Evolutionary conservation across 2,888 invertebrate species (phyloP).

Genomic region (Lasioglossum vierecki): DNA sequence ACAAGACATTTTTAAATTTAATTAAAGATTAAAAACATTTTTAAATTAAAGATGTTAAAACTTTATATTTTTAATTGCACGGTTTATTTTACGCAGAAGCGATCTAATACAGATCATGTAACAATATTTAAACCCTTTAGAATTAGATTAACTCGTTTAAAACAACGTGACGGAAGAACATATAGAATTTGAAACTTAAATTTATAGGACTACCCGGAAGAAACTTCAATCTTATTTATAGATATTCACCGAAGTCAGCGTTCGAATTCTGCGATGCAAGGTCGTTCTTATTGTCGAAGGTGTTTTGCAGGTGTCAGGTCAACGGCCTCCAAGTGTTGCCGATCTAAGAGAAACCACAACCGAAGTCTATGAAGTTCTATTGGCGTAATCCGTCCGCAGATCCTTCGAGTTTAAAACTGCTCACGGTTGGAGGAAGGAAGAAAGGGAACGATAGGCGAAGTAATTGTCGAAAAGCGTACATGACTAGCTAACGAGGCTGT

Average conservation of each 20-base stretch:
- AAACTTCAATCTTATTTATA: not conserved
- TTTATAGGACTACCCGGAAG: not conserved
- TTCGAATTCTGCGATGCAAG: slow-evolving; percentile 39
- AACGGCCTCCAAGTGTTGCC: not conserved
- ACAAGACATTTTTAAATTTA: too few species aligned
- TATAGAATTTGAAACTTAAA: not conserved
- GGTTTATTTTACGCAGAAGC: too few species aligned
- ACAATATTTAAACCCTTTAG: too few species aligned
- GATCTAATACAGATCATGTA: not conserved
- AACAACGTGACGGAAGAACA: not conserved
- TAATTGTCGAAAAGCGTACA: slow-evolving; percentile 11
- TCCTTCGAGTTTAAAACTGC: not conserved
- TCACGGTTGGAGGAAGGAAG: not conserved
- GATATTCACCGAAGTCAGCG: not conserved
- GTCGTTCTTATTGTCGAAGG: slow-evolving; percentile 54
- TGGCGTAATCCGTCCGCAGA: not conserved
- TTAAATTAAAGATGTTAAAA: too few species aligned
- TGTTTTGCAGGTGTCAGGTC: slow-evolving; percentile 28
- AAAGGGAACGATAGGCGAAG: not conserved
- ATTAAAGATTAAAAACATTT: too few species aligned
- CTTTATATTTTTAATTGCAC: too few species aligned
- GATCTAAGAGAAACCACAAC: not conserved
- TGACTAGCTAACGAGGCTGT: not conserved
- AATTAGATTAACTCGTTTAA: not conserved
- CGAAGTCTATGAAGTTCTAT: slow-evolving; percentile 1